Evolutionary conservation across 1,140 invertebrate genomes (phyloP), one percentile per base, ranked within the genome.

Genomic region (Plectrocnemia conspersa): DNA sequence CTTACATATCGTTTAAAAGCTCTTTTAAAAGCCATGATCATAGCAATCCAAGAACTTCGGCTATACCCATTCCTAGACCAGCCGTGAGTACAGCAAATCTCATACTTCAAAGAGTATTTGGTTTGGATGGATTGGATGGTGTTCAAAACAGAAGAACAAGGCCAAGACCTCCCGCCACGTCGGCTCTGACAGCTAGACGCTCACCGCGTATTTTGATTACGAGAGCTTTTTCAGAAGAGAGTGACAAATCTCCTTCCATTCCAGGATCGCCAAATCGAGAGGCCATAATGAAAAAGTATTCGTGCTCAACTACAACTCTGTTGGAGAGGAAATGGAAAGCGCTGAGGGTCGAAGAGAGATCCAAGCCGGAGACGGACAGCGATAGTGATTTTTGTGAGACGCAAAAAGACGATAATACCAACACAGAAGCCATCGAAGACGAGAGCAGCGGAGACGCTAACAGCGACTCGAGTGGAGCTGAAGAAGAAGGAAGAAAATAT

Each of bases 161-260:
- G 36, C 55, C 27, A 60, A 64, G 58, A 54, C 27, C 47, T 15
- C 3, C 29, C 24, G 29, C 67, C 68, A 41, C 67, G 58, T 56
- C 69, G 63, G 44, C 68, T 63, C 40, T 70, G 64, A 68, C 74
- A 61, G 67, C 77, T 4, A 73, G 75, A 55, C 73, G 76, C 41
- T 85, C 82, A 11, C 84, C 83, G 10, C 74, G 79, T 41, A 86
- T 86, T 19, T 75, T 84, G 1, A 85, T 86, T 42, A 85, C 84
- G 1, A 67, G 82, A 54, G 82, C 84, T 1, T 82, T 79, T 70
- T 85, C 83, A 29, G 82, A 85, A 61, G 84, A 86, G 61, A 82
- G 80, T 53, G 78, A 81, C 22, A 68, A 68, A 45, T 75, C 74
- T 3, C 73, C 74, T 1, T 67, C 69, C 1, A 49, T 61, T 7